These are phyloP conservation scores for Aphidius ervi DNA, from an alignment of 1,140 invertebrate genomes.

Conservation along the genomic window DNA sequence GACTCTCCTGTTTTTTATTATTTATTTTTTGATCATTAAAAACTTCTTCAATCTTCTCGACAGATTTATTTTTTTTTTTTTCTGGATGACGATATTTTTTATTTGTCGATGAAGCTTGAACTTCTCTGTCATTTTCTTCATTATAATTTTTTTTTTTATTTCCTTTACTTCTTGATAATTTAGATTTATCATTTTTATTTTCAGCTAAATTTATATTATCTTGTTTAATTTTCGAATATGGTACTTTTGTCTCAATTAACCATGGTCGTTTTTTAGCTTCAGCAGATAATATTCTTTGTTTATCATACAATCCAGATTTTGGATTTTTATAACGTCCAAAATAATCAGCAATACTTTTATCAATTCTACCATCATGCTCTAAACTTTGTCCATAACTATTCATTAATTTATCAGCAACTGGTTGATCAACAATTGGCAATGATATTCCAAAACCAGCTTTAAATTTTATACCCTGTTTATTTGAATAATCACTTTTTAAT, in stretches of 20 bases:
- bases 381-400: constrained; percentile 36
- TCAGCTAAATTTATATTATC: constrained; percentile 1
- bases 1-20: no score
- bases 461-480: constrained; percentile 1
- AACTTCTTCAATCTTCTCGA: background rate
- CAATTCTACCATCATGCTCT: constrained; percentile 28
- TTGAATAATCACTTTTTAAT: constrained; percentile 8
- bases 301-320: constrained; percentile 28
- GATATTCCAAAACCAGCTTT: background rate
- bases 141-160: background rate
- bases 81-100: background rate
- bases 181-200: background rate
- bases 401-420: constrained; percentile 20
- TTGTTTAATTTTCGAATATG: constrained; percentile 15
- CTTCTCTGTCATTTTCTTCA: background rate
- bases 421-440: constrained; percentile 24
- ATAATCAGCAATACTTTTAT: constrained; percentile 37
- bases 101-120: background rate
- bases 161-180: background rate
- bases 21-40: background rate
- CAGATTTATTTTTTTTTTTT: background rate
- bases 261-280: constrained; percentile 8
- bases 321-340: constrained; percentile 34
- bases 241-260: background rate
- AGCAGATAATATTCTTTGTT: constrained; percentile 14